These are phyloP conservation scores for Furnarius figulus DNA, from an alignment of 2,113 vertebrate genomes.

Conservation along the genomic window DNA sequence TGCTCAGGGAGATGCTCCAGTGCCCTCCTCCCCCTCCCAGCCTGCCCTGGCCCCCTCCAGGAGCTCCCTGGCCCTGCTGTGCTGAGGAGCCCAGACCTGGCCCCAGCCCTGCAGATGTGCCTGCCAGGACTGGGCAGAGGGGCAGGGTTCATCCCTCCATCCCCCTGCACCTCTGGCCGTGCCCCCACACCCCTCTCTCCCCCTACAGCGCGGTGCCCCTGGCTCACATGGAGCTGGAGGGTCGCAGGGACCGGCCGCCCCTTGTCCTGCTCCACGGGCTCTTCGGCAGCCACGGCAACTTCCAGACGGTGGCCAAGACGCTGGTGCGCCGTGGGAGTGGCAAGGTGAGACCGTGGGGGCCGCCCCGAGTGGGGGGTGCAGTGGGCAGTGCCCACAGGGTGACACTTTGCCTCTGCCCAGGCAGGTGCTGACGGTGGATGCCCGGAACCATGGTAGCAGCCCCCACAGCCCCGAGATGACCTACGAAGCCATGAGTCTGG, in stretches of 20 bases:
- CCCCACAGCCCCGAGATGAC: slow-evolving; percentile 83
- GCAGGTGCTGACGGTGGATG: slow-evolving; percentile 93
- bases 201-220: slow-evolving; percentile 76
- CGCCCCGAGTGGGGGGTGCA: neutral
- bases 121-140: neutral
- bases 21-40: neutral
- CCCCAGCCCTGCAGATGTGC: neutral
- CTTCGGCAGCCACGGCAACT: slow-evolving; percentile 90
- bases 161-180: rapidly evolving
- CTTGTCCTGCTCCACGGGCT: slow-evolving; percentile 92
- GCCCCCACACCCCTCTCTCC: rapidly evolving
- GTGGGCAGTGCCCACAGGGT: neutral
- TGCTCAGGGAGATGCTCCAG: too few relatives aligned
- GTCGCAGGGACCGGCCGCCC: slow-evolving; percentile 73
- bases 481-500: slow-evolving; percentile 87
- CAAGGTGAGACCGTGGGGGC: slow-evolving; percentile 76
- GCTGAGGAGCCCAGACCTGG: neutral
- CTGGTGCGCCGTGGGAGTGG: slow-evolving; percentile 84
- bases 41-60: rapidly evolving
- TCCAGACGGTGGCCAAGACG: slow-evolving; percentile 84
- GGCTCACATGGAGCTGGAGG: slow-evolving; percentile 78
- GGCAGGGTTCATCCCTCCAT: neutral
- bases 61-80: neutral
- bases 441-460: slow-evolving; percentile 93
- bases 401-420: slow-evolving; percentile 63